Evolutionary conservation across 2,888 invertebrate genomes (phyloP), one percentile per base, ranked within the genome.

Genomic region (Diarsia rubi): DNA sequence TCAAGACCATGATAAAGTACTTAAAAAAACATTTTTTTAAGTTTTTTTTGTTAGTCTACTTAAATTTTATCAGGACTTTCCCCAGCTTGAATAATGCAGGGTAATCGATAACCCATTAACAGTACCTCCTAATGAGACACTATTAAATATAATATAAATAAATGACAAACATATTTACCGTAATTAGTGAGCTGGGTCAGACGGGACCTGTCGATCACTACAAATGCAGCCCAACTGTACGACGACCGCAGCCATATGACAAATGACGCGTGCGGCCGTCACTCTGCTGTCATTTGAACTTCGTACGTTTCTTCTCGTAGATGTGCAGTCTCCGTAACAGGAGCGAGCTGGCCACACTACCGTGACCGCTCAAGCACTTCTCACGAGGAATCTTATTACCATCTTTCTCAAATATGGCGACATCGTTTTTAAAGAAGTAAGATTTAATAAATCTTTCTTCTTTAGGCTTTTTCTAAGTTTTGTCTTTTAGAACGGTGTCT

Each of bases 281-380:
- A n/a, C 14, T 6, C 12, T 60, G n/a, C 14, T 14, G 0, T 73
- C 65, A 82, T 37, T 74, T 83, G 6, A 27, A 37, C 16, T 79
- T 79, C 0, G 52, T 67, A 44, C 63, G 54, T 1, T 79, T 57
- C 11, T 65, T 70, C 27, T 81, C 75, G 14, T 75, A 83, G 6
- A 81, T 47, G 8, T 65, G 44, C 1, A 81, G 64, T 16, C 80
- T 70, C 2, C 80, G 49, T 5, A 68, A 42, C 0, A 81, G 45
- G 1, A 71, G n/a, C 0, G 54, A 3, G n/a, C 14, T 70, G 9
- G 31, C 49, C 8, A 79, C 44, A 5, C 24, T n/a, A 21, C 9
- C 19, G 12, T 14, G 31, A 14, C n/a, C 49, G 9, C 21, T 42
- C 57, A 24, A 3, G 1, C 4, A 54, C 54, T 27, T 8, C 19